Evolutionary conservation across 2,888 invertebrate species (phyloP), one percentile per base, ranked within the genome.

Genomic region (Timema podura): DNA sequence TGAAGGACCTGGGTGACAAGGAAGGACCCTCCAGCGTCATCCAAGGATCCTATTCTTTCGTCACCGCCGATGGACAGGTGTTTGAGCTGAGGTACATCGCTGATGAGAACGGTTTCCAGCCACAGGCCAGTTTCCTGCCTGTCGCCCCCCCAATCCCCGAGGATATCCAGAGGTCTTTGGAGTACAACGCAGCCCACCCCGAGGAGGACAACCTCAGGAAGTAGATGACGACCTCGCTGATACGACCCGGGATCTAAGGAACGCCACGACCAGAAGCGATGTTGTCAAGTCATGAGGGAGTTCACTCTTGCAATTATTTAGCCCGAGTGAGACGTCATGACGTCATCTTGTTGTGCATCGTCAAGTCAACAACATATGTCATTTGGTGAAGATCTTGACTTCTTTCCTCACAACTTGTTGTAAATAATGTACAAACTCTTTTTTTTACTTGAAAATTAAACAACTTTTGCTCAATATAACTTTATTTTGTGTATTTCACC

Each of bases 131-230:
- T 45, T 61, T 11, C 61, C 61, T 61, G 61, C 61, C 61, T 45
- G 45, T 45, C 2, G 44, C 61, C 5, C 61, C 61, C 30, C 61
- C 61, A 10, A 61, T 61, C 61, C 61, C 61, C 10, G 61, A 61
- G 30, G 45, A 61, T 30, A 61, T 61, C 30, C 61, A 45, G 44
- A 45, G 45, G 61, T 30, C 61, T 3, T 30, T 61, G 30, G 61
- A 30, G 44, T 61, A 61, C 61, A 61, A 61, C n/a, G 61, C 61
- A 30, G 61, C 61, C 6, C 61, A 61, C 61, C 61, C 61, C 44
- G 61, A 61, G 61, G 61, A 61, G 61, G 61, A 61, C 61, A 61
- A 61, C 61, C 61, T 61, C 61, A 61, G 61, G 61, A 61, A 61
- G 61, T 61, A 61, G 61, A 61, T 13, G 7, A 15, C 5, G 11